Base-by-base conservation (phyloP, 2,888 invertebrate species). In the Hermaeophaga mercurialis region DNA sequence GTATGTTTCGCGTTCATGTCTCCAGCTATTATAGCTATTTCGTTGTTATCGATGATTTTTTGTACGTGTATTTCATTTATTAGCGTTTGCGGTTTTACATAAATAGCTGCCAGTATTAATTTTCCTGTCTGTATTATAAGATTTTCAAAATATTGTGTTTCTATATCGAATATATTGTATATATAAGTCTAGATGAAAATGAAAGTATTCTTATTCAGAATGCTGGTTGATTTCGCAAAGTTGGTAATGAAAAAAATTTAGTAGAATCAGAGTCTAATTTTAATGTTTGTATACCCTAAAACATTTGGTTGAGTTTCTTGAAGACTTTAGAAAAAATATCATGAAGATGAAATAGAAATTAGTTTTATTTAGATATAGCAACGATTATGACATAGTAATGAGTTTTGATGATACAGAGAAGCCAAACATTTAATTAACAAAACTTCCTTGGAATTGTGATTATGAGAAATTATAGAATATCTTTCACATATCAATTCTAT, bases 281-380 rank as follows among this genome's bases (percentile, higher is more conserved):
- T 33, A 55, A 55, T 49, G 43, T 49, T 12, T 45, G 53, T 14
- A 53, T 53, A 31, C 34, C 6, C 33, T 33, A 4, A 33, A 33
- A 33, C 3, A 33, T 33, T 9, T 33, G 12, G 4, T 31, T 14
- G 33, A 17, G 3, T 26, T 47, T 47, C 34, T 47, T 19, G 34
- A 47, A 47, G 47, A 47, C 9, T 47, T 33, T 47, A 24, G 17
- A 18, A 33, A 31, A 49, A 4, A 19, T 19, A 47, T 47, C 17
- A 22, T 61, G 6, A 61, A 61, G 38, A 38, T 61, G 31, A 44
- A 34, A 46, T 62, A 64, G 34, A 62, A 58, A 50, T 45, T 63
- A 12, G 56, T 61, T 11, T 24, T 60, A 14, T 8, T 26, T 7
- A 2, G 4, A 8, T 26, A 6, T 8, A 8, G 26, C 9, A 9